A percentile compares a stretch with the other conserved stretches of the same genome.
phyloP scores from a whole-genome alignment of 2,797 vertebrate genomes.

The Tamandua tetradactyla region DNA sequence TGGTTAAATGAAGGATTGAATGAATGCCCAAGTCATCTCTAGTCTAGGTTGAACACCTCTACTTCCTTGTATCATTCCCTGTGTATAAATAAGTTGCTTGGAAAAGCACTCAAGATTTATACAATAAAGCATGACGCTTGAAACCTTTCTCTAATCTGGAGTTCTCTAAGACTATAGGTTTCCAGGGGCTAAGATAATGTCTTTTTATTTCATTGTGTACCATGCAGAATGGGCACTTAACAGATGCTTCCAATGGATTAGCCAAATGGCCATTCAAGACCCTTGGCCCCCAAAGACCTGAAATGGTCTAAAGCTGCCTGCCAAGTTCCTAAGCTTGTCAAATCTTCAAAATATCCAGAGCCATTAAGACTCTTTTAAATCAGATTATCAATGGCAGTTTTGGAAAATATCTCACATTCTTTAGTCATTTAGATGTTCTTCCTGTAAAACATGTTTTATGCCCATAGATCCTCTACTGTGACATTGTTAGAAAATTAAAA shows the following conservation, averaged over 20 bases:
- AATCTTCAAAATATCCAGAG: slow-evolving; percentile 54
- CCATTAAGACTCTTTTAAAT: slow-evolving; percentile 39
- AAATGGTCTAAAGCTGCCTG: slow-evolving; percentile 26
- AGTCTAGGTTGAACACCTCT: neutral
- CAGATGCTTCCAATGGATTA: slow-evolving; percentile 53
- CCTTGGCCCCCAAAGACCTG: neutral
- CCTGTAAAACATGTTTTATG: slow-evolving; percentile 29
- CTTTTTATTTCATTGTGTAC: neutral
- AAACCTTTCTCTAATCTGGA: neutral
- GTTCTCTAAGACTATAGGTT: neutral
- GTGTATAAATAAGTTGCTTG: neutral
- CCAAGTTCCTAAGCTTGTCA: slow-evolving; percentile 53
- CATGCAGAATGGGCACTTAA: neutral
- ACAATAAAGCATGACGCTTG: neutral
- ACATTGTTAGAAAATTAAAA: neutral
- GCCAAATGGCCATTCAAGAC: slow-evolving; percentile 30
- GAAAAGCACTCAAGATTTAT: neutral
- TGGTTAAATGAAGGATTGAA: neutral
- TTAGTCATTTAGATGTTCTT: slow-evolving; percentile 47
- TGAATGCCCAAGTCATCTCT: neutral
- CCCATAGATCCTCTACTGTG: slow-evolving; percentile 49
- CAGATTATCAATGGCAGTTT: slow-evolving; percentile 50
- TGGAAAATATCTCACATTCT: slow-evolving; percentile 50
- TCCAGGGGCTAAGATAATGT: neutral
- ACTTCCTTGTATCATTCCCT: neutral